Evolutionary conservation across 2,797 vertebrate genomes (phyloP), one percentile per base, ranked within the genome.

Genomic region (Diplodus sargus): DNA sequence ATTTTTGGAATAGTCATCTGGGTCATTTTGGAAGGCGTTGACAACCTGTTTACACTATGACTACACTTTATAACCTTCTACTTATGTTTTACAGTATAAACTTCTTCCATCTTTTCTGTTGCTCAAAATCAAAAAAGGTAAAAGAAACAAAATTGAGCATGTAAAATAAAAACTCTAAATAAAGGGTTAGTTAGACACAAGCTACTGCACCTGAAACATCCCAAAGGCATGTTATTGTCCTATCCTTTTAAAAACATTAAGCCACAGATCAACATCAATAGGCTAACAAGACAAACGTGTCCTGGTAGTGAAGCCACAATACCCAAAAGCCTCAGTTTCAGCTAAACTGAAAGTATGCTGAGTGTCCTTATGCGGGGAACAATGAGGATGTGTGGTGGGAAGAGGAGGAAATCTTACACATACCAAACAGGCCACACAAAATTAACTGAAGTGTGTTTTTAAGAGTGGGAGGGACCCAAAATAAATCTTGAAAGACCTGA

Each of bases 391-490:
- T 89, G 90, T 81, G 78, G 85, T 84, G 79, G 85, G 80, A 88
- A 85, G 80, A 90, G 74, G 61, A 90, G 87, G 87, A 89, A 76
- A 89, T 90, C 89, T 86, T 74, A 88, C 89, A 84, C 90, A 92
- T 92, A 91, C 91, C 90, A 92, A 85, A 59, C 74, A 72, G 78
- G 87, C 91, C 58, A 52, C 42, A 58, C 85, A 89, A 92, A 92
- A 92, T 92, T 79, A 91, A 90, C 79, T 84, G 42, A 87, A 91
- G 90, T 84, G 90, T 90, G 90, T 91, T 90, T 92, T 87, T 85
- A 88, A 88, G 83, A 84, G 89, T 74, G 87, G 91, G 87, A 89
- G 90, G 81, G 65, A 77, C 74, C 86, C 85, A 83, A 73, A 87
- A 83, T 90, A 89, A 90, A 88, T 88, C 89, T 89, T 87, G 84